phyloP scores from a whole-genome alignment of 2,888 invertebrate genomes.

The Epiblema foenella region DNA sequence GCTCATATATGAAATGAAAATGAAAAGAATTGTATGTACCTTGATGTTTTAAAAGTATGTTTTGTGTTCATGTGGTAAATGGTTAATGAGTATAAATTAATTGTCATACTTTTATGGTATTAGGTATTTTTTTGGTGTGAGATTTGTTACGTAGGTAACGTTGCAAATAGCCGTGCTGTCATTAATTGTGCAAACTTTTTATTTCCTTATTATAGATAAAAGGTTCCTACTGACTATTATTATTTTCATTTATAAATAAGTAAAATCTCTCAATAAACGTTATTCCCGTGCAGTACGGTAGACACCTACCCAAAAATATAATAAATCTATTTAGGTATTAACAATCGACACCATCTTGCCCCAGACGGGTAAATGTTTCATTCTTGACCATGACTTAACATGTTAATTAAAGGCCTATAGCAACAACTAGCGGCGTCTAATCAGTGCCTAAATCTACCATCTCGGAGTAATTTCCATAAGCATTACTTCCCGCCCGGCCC shows the following conservation, averaged over 20 bases:
- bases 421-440: constrained; percentile 18
- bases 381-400: constrained; percentile 10
- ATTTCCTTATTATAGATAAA: too few relatives aligned
- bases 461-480: constrained; percentile 39
- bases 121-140: background rate
- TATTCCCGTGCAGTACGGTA: background rate
- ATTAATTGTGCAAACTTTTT: too few relatives aligned
- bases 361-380: background rate
- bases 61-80: background rate
- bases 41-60: background rate
- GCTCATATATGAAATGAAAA: background rate
- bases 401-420: constrained; percentile 24
- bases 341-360: background rate
- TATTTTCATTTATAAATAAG: background rate
- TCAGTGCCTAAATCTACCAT: constrained; percentile 39
- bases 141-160: too few relatives aligned
- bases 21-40: background rate
- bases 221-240: too few relatives aligned
- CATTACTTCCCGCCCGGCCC: constrained; percentile 56
- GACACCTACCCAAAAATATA: background rate
- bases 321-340: background rate
- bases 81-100: too few relatives aligned
- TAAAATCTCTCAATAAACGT: background rate
- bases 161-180: too few relatives aligned
- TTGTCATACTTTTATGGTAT: background rate